Evolutionary conservation across 2,113 vertebrate genomes (phyloP).

Genomic region (Hippocampus mohnikei): DNA sequence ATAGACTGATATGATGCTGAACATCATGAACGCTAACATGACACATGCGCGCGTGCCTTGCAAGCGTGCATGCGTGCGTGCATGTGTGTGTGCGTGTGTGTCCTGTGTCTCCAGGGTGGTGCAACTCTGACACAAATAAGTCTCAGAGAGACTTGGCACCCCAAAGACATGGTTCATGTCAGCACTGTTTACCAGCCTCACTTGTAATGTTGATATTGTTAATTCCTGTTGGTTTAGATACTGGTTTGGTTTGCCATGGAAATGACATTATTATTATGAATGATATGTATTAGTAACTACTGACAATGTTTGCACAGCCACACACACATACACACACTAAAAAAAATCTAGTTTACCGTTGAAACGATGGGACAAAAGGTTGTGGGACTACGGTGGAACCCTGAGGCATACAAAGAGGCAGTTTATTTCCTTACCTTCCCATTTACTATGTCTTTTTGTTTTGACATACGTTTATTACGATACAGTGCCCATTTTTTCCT

Average conservation of each 20-base stretch:
- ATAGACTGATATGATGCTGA: neutral
- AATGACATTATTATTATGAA: neutral
- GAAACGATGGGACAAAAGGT: too few species aligned
- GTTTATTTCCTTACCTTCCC: neutral
- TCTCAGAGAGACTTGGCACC: slow-evolving; percentile 51
- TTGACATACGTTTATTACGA: neutral
- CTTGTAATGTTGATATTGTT: slow-evolving; percentile 2
- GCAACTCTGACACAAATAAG: slow-evolving; percentile 50
- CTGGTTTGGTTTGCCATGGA: neutral
- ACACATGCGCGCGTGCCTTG: too few species aligned
- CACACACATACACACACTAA: too few species aligned
- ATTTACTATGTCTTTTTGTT: neutral
- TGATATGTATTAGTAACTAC: neutral
- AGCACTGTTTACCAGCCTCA: slow-evolving; percentile 13
- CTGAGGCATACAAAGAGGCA: neutral
- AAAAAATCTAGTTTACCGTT: too few species aligned
- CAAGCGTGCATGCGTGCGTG: neutral
- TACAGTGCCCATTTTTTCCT: neutral
- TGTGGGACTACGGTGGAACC: too few species aligned
- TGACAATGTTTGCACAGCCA: neutral
- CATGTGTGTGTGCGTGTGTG: slow-evolving; percentile 13
- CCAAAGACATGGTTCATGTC: slow-evolving; percentile 15
- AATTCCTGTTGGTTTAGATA: neutral
- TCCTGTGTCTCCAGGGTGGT: slow-evolving; percentile 42
- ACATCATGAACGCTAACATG: neutral